Evolutionary conservation across 1,140 invertebrate species (phyloP).

Genomic region (Penaeus japonicus): DNA sequence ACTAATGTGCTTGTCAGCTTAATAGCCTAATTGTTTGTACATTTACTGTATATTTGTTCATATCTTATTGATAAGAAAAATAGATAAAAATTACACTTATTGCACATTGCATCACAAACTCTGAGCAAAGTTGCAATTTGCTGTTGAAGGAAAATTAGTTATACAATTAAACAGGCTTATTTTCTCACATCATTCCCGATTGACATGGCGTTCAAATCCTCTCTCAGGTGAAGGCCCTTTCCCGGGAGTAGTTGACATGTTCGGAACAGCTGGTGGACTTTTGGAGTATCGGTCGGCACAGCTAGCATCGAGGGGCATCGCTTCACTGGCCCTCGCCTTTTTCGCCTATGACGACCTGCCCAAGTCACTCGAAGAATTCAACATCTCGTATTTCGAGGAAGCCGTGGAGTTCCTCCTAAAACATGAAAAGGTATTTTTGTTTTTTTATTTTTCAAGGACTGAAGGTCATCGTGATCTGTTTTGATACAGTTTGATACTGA

Average conservation of each 20-base stretch:
- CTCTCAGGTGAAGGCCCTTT: slow-evolving; percentile 53
- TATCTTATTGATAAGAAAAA: too few species aligned
- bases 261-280: slow-evolving; percentile 46
- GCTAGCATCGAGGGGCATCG: slow-evolving; percentile 49
- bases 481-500: too few species aligned
- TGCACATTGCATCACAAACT: too few species aligned
- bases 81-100: too few species aligned
- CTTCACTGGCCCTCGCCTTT: slow-evolving; percentile 46
- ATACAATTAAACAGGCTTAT: not conserved
- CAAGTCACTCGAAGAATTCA: slow-evolving; percentile 10
- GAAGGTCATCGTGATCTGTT: too few species aligned
- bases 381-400: slow-evolving; percentile 53
- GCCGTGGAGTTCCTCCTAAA: slow-evolving; percentile 41
- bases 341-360: slow-evolving; percentile 55
- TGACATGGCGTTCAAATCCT: not conserved
- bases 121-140: too few species aligned
- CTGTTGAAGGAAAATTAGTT: too few species aligned
- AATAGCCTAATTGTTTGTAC: too few species aligned
- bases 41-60: too few species aligned
- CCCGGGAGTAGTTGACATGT: slow-evolving; percentile 55
- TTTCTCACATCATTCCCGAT: not conserved
- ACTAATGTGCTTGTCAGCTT: too few species aligned
- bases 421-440: slow-evolving; percentile 39
- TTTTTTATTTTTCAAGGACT: too few species aligned
- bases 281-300: slow-evolving; percentile 51